Conservation (phyloP, 2,113 vertebrate species). For the Corapipo altera region DNA sequence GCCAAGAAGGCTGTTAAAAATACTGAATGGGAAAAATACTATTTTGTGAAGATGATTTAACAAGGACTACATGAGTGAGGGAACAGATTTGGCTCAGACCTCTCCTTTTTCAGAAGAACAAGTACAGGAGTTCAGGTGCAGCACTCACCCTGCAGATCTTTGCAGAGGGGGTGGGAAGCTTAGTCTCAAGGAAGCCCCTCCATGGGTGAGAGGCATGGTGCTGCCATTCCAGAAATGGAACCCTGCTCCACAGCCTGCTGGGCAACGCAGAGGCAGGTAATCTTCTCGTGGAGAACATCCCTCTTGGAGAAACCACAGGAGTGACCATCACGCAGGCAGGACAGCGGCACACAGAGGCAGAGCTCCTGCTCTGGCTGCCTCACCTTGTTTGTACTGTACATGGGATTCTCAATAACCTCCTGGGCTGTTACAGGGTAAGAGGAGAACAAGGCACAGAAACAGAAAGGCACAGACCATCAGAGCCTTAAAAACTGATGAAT, state of each 20-base stretch:
- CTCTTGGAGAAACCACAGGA: not conserved
- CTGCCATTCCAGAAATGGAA: not conserved
- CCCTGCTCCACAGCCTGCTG: not conserved
- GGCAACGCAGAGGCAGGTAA: not conserved
- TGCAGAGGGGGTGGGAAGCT: not conserved
- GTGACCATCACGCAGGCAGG: not conserved
- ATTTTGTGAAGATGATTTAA: not conserved
- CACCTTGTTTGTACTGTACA: not conserved
- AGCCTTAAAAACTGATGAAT: not conserved
- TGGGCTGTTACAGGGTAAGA: not conserved
- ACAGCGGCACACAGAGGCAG: not conserved
- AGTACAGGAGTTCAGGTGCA: not conserved
- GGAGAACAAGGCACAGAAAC: not conserved
- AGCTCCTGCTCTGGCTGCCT: not conserved
- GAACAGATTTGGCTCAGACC: not conserved
- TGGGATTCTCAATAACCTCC: not conserved
- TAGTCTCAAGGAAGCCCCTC: not conserved
- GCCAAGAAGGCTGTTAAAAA: not conserved
- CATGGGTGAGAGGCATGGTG: accelerated
- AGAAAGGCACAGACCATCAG: not conserved
- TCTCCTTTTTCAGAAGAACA: not conserved
- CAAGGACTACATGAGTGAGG: not conserved
- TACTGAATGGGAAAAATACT: not conserved
- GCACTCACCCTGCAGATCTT: not conserved
- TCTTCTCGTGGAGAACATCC: not conserved